Base-by-base conservation (phyloP, 2,113 vertebrate genomes). In the Pedionomus torquatus region DNA sequence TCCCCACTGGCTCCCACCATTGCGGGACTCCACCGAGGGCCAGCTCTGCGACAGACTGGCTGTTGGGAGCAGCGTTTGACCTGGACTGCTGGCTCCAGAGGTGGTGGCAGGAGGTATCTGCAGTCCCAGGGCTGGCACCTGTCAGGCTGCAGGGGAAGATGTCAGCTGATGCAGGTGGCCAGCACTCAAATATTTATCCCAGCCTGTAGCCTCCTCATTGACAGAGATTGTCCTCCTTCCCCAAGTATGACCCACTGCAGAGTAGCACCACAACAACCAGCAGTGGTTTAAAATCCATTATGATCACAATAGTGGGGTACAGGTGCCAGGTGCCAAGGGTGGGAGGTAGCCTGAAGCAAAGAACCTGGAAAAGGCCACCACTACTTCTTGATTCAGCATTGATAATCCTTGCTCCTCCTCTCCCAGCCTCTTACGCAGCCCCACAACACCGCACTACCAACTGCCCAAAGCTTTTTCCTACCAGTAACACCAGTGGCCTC, bases 21-120 rank as follows among this genome's bases (percentile, higher is more conserved):
- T 0, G 0, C 2, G 2, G 43, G 26, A 20, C 17, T 23, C 33
- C 19, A 5, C 0, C 2, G 6, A 63, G 44, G 8, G 57, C 0
- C 0, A 35, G 28, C 26, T 39, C 63, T 58, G 39, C 31, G n/a
- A 54, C 54, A 74, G 9, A 10, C 28, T 17, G 20, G 7, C 0
- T 35, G 35, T 1, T 37, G 19, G 17, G 10, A 85, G 65, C n/a
- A 44, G 14, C 31, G 64, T 5, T 44, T 55, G n/a, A 16, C 46
- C 60, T 8, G 51, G 11, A 3, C 37, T 60, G 48, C 28, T 44
- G 58, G 52, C 18, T 57, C 44, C 52, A 76, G 18, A 24, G 23
- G 12, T 6, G 33, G 7, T 48, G 66, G 8, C 68, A 87, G 37
- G 35, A 63, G 41, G 20, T 2, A 7, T 19, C n/a, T 30, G 16